Base-by-base conservation (phyloP, 2,113 vertebrate genomes). In the Perca flavescens region DNA sequence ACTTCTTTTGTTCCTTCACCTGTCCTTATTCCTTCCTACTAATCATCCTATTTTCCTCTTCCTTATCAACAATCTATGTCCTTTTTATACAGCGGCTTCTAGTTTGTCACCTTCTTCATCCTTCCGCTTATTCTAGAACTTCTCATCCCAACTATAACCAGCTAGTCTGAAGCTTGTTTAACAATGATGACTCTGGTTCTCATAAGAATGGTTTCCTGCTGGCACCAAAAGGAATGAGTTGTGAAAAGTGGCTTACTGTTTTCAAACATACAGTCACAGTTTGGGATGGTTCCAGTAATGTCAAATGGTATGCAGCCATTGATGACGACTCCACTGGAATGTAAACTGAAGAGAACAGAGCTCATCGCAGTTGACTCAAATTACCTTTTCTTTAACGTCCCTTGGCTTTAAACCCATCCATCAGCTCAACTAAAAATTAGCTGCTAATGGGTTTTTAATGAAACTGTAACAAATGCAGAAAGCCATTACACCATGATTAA, bases 371-470 rank as follows among this genome's bases (percentile, higher is more conserved):
- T 75, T 84, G 81, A 89, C 91, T 93, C 88, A 80, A 80, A 89
- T 89, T 83, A 85, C 88, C 65, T 86, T 75, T 82, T 76, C 76
- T 85, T 89, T 78, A 76, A 85, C 68, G 72, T 88, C 79, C 73
- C 77, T 50, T 76, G 69, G 87, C 84, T 86, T 83, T 54, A 15
- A 82, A 81, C 71, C 56, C 83, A 93, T 91, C 83, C 86, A 89
- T 94, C 89, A 91, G 86, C 85, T 80, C 75, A 49, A 54, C 84
- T 76, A 82, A 88, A 92, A 91, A 92, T 90, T 83, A 85, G 88
- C 85, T 76, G 75, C 88, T 90, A 91, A 94, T 93, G 87, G 89
- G 73, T 89, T 94, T 94, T 94, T 93, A 94, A 94, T 94, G 91
- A 94, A 94, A 92, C 84, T 66, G 89, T 85, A 91, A 94, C 84